Evolutionary conservation across 2,888 invertebrate species (phyloP).

Genomic region (Drosophila pseudotakahashii): DNA sequence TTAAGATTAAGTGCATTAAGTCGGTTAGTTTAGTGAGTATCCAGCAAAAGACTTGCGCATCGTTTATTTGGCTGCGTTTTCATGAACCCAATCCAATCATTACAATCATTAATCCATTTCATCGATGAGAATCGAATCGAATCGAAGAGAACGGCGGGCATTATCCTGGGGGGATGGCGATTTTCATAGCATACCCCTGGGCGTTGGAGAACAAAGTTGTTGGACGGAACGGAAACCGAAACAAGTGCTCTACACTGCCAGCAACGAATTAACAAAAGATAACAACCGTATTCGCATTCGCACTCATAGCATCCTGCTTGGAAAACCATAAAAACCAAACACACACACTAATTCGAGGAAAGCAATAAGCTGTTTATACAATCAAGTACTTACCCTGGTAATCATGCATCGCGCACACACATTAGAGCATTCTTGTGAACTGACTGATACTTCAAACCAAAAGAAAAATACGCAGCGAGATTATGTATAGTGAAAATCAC

Average conservation of each 20-base stretch:
- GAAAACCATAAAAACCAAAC: slow-evolving; percentile 1
- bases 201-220: slow-evolving; percentile 12
- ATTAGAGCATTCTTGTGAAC: slow-evolving; percentile 60
- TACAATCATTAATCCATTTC: slow-evolving; percentile 20
- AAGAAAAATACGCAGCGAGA: slow-evolving; percentile 35
- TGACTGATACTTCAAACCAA: slow-evolving; percentile 70
- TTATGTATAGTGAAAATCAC: slow-evolving; percentile 19
- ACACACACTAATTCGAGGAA: slow-evolving; percentile 43
- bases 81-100: slow-evolving; percentile 10
- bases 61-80: slow-evolving; percentile 53
- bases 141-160: background rate
- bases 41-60: slow-evolving; percentile 71
- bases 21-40: slow-evolving; percentile 56
- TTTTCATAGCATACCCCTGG: background rate
- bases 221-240: slow-evolving; percentile 17
- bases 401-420: slow-evolving; percentile 9
- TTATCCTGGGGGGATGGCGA: slow-evolving; percentile 1
- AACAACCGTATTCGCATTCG: slow-evolving; percentile 2
- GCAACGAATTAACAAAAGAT: slow-evolving; percentile 22
- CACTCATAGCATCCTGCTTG: background rate
- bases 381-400: slow-evolving; percentile 45
- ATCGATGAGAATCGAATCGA: slow-evolving; percentile 11
- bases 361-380: slow-evolving; percentile 77
- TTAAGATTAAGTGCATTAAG: slow-evolving; percentile 63
- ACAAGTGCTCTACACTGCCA: slow-evolving; percentile 46